phyloP scores from a whole-genome alignment of 37 sponge, comb jelly and placozoan species.

The Amphimedon queenslandica region DNA sequence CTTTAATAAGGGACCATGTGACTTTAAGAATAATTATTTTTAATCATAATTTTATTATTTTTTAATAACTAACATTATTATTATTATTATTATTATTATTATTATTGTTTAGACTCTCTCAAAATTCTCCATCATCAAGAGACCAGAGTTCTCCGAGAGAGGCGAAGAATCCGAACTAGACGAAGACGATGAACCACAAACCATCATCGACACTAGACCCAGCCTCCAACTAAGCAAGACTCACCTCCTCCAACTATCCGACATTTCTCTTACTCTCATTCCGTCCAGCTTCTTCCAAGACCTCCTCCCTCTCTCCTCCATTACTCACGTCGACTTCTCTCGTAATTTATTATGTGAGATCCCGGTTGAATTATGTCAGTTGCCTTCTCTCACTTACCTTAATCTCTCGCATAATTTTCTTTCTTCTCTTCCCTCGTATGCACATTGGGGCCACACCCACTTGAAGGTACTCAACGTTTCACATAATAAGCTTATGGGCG shows the following conservation, averaged over 20 bases:
- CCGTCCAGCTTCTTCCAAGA: slow-evolving; percentile 16
- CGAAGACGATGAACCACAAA: slow-evolving; percentile 27
- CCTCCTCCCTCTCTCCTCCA: neutral
- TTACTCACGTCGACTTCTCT: slow-evolving; percentile 55
- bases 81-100: no score
- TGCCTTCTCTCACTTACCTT: slow-evolving; percentile 45
- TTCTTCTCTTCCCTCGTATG: slow-evolving; percentile 16
- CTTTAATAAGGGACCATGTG: no score
- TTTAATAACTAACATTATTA: no score
- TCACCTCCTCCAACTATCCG: slow-evolving; percentile 43
- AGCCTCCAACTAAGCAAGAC: slow-evolving; percentile 16
- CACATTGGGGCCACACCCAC: slow-evolving; percentile 20
- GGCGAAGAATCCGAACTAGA: slow-evolving; percentile 11
- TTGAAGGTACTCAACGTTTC: slow-evolving; percentile 48
- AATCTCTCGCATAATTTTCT: slow-evolving; percentile 61
- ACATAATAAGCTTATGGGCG: slow-evolving; percentile 34
- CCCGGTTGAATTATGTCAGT: slow-evolving; percentile 30
- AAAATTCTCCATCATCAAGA: slow-evolving; percentile 5
- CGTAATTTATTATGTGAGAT: slow-evolving; percentile 39
- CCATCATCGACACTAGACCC: slow-evolving; percentile 32
- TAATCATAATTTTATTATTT: no score
- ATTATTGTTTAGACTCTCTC: slow-evolving; percentile 26
- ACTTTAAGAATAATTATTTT: no score
- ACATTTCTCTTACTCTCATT: slow-evolving; percentile 43
- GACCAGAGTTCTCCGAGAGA: neutral